Base-by-base conservation (phyloP, 2,113 vertebrate species). In the Bettongia penicillata region DNA sequence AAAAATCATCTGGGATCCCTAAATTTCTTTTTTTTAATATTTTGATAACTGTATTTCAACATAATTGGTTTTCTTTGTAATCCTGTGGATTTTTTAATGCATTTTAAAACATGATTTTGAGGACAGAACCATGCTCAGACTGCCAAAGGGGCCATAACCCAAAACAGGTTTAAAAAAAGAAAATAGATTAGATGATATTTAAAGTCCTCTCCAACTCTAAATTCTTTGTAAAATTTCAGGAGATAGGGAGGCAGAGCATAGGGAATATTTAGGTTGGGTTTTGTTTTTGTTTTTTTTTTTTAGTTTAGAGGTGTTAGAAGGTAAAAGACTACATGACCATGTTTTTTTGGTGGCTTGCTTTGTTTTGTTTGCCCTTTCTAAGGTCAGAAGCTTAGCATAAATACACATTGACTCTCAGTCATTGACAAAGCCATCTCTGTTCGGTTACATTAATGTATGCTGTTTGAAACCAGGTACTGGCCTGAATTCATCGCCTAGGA, bases 21-120 rank as follows among this genome's bases (percentile, higher is more conserved):
- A 84, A 37, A 43, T 84, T 77, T 77, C 16, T 43, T 43, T 84
- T 43, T 84, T 43, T 84, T 43, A 84, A 84, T 84, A 84, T 84
- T 84, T 84, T 84, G 37, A 43, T 43, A 84, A 84, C 37, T 43
- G 68, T n/a, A 43, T 84, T 84, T 43, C 68, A 43, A 84, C 19
- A 43, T 84, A 8, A 84, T 84, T 84, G 19, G 37, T 84, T 43
- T 84, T 19, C n/a, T 43, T 84, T 84, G n/a, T 43, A 84, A 84
- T 43, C 37, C 68, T 43, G 0, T 23, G 2, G 37, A 23, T 84
- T 84, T 84, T 43, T 84, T 84, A 8, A 43, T 84, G 68, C n/a
- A 84, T 84, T 84, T 84, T 84, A 84, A 84, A 84, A 84, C n/a
- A 84, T 84, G 43, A 84, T 84, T 84, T n/a, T 84, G 68, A 84